Conservation (phyloP, 2,113 vertebrate species). For the Gymnorhina tibicen region DNA sequence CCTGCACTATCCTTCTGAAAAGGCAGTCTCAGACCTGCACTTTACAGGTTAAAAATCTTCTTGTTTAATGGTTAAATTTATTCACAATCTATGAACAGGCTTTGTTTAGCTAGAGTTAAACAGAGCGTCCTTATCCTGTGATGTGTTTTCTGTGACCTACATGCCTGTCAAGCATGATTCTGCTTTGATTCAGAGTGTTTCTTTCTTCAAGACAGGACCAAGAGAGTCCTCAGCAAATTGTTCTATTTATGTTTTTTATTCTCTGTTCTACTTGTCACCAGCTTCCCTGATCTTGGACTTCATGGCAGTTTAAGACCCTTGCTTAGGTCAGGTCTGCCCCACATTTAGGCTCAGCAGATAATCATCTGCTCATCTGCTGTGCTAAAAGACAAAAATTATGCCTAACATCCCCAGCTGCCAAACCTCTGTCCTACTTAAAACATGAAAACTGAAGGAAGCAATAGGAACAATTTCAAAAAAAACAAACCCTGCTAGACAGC, state of each 20-base stretch:
- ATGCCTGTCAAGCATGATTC: background rate
- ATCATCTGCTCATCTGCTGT: background rate
- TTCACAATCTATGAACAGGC: background rate
- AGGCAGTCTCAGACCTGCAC: background rate
- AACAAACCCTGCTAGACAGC: background rate
- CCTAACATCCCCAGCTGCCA: background rate
- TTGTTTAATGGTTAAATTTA: background rate
- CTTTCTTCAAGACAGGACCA: background rate
- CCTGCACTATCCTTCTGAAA: background rate
- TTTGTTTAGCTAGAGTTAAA: background rate
- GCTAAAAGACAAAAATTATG: background rate
- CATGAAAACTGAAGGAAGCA: background rate
- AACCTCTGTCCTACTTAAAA: background rate
- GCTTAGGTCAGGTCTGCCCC: background rate
- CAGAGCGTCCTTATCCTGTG: background rate
- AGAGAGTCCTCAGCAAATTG: background rate
- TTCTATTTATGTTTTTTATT: background rate
- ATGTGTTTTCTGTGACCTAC: background rate
- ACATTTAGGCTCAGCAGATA: background rate
- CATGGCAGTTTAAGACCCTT: background rate
- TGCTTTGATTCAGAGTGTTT: background rate
- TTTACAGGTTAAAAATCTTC: background rate
- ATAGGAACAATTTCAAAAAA: background rate
- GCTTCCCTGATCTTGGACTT: background rate
- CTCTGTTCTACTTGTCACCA: background rate